Base-by-base conservation (phyloP, 1,140 invertebrate species). In the Venustaconcha ellipsiformis region DNA sequence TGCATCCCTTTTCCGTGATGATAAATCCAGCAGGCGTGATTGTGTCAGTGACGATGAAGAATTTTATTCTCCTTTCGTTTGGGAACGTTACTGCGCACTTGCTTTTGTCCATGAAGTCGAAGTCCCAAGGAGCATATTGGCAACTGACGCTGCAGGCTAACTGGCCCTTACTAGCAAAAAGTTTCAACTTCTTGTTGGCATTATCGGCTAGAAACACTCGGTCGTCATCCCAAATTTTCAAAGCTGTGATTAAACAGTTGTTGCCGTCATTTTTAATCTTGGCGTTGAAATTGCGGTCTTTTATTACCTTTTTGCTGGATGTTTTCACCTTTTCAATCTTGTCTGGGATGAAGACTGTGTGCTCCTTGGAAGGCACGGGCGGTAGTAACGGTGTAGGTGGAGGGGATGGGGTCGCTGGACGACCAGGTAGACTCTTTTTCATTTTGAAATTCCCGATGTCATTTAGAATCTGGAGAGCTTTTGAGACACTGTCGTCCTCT, bases 31-130 rank as follows among this genome's bases (percentile, higher is more conserved):
- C 69, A 23, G 72, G 70, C 4, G 75, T 67, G n/a, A 77, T 69
- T 18, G 68, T 58, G 18, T 77, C 75, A 15, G 67, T 71, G 4
- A 77, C 57, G 17, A 55, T 72, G 65, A 72, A 77, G 14, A 77
- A 67, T 0, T 70, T 70, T 58, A 77, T 77, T 23, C 68, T 77
- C 26, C 75, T 70, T 60, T 77, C 75, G 37, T 72, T 77, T 20
- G 75, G 75, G 37, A 72, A 77, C 3, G 75, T 77, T 3, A 72
- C 70, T 4, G 70, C 75, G 23, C 63, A 77, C 68, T 77, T 77
- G 14, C 2, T 23, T 72, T 77, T 77, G 70, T 77, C 75, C 14
- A 77, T 68, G 37, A 77, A 77, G 6, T 70, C 72, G n/a, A 77
- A 71, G 26, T 77, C 75, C 75, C 75, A 77, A 18, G 75, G 75